phyloP scores from a whole-genome alignment of 2,113 vertebrate species.

The Leptobrachium ailaonicum region DNA sequence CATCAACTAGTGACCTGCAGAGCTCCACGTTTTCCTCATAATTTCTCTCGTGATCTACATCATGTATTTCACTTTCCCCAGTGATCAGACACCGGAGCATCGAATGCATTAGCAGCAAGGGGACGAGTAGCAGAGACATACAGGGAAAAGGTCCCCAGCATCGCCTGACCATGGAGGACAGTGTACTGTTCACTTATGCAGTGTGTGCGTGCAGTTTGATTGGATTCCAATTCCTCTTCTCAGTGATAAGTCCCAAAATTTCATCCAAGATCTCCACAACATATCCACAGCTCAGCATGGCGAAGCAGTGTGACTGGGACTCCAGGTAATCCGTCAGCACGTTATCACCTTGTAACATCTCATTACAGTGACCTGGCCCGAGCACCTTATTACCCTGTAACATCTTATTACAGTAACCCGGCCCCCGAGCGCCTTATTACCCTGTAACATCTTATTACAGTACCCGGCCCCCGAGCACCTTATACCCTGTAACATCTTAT shows the following conservation, averaged over 20 bases:
- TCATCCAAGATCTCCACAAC: constrained; percentile 60
- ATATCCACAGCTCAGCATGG: constrained; percentile 61
- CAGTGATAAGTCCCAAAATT: constrained; percentile 64
- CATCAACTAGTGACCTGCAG: no score
- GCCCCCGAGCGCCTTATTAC: constrained; percentile 24
- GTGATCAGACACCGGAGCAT: no score
- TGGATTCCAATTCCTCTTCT: constrained; percentile 73
- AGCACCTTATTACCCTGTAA: constrained; percentile 21
- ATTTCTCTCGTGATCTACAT: no score
- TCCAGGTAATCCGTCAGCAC: constrained; percentile 65
- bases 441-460: constrained; percentile 28
- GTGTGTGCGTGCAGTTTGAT: constrained; percentile 72
- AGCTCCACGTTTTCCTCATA: no score
- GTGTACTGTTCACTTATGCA: constrained; percentile 34
- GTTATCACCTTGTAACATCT: constrained; percentile 11
- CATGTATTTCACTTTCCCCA: no score
- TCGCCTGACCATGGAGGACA: constrained; percentile 11
- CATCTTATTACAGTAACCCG: constrained; percentile 12
- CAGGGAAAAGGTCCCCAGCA: background rate
- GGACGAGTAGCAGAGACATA: no score
- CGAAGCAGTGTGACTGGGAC: constrained; percentile 75
- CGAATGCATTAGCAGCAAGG: no score
- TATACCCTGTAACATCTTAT: constrained; percentile 10
- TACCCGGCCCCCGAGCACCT: constrained; percentile 15
- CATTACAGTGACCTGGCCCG: constrained; percentile 20